Conservation (phyloP, 2,113 vertebrate genomes). For the Cavia porcellus region DNA sequence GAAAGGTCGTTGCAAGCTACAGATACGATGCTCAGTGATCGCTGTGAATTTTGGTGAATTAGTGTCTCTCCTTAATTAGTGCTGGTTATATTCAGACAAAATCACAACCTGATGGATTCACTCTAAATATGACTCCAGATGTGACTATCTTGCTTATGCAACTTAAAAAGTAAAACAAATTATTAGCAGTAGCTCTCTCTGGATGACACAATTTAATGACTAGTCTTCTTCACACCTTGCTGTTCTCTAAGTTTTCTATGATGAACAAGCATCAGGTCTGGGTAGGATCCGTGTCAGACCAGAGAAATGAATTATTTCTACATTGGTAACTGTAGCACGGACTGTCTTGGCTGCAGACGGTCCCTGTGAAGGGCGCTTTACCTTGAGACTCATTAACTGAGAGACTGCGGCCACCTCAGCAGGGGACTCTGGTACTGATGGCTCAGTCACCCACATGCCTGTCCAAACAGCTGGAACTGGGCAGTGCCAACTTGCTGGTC, state of each 20-base stretch:
- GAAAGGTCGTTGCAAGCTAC: background rate
- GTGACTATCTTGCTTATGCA: background rate
- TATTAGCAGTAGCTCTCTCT: background rate
- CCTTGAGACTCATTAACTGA: constrained; percentile 53
- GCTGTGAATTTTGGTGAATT: background rate
- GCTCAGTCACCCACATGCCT: background rate
- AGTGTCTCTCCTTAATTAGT: background rate
- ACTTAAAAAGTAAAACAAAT: constrained; percentile 39
- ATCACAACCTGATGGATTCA: background rate
- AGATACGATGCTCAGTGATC: background rate
- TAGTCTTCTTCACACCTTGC: background rate
- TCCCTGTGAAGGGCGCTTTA: constrained; percentile 63
- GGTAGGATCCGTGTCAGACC: constrained; percentile 15
- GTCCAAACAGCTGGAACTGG: background rate
- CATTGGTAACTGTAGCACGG: constrained; percentile 52
- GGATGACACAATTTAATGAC: background rate
- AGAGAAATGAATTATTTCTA: constrained; percentile 54
- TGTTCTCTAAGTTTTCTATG: constrained; percentile 48
- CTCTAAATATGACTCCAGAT: background rate
- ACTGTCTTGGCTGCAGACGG: constrained; percentile 76
- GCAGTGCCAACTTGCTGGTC: background rate
- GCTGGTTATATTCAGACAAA: background rate
- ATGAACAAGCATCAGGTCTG: background rate
- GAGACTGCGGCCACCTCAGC: constrained; percentile 8
- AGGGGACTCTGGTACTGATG: background rate